Base-by-base conservation (phyloP, 2,888 invertebrate species). In the Dromius quadrimaculatus region DNA sequence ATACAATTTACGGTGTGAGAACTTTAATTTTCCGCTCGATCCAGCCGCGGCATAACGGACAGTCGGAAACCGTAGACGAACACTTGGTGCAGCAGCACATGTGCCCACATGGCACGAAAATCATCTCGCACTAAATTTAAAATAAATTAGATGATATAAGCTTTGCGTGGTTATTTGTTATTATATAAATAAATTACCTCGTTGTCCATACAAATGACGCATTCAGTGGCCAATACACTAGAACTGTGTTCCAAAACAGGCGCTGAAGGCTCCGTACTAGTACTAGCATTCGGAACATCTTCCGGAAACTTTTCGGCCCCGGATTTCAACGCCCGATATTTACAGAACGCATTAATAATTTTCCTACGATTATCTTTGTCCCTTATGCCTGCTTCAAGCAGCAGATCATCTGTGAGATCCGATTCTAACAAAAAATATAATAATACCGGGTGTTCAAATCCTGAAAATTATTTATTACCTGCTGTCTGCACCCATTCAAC, bases 101-200 rank as follows among this genome's bases (percentile, higher is more conserved):
- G 81, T 95, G 95, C 68, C 95, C 95, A 80, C 95, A 95, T 66
- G 93, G 92, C 76, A 94, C 87, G 84, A 93, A 94, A 77, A 94
- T 90, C 62, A 93, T 86, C 80, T 90, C 88, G 75, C 90, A 89
- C 91, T 91, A 84, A 64, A 86, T 86, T 66, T 6, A 62, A 62
- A 62, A 13, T 11, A 4, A 41, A 36, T 19, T 61, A 22, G 36
- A 54, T 9, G 20, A 73, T 63, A 54, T 41, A 47, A 45, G 3
- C 19, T 32, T 28, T 70, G 11, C n/a, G 9, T 28, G 6, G 13
- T 11, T 34, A 6, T 38, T 22, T 19, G 4, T 11, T 17, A 41
- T 3, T 38, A 62, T 61, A 22, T 32, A 47, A 23, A 22, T 34
- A 17, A 28, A 65, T 85, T 83, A 90, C 91, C 83, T 84, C 81